Conservation (phyloP, 2,888 invertebrate species). For the Plagodis dolabraria region DNA sequence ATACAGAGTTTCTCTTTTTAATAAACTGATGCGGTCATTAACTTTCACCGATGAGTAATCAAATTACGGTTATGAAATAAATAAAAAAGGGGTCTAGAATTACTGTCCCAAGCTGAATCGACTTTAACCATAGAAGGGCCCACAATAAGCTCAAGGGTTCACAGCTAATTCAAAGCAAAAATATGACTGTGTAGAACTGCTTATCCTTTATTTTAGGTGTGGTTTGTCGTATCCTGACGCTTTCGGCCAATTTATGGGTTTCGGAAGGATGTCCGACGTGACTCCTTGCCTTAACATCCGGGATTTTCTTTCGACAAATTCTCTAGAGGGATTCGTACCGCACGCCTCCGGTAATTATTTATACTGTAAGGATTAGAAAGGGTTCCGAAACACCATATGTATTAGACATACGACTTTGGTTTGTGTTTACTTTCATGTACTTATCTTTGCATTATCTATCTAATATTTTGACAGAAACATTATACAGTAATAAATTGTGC, state of each 20-base stretch:
- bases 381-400: conserved; percentile 5
- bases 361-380: conserved; percentile 17
- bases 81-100: no score
- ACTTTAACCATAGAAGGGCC: not conserved
- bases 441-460: not conserved
- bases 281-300: conserved; percentile 20
- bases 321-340: conserved; percentile 15
- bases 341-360: conserved; percentile 24
- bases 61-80: no score
- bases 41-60: no score
- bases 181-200: conserved; percentile 1
- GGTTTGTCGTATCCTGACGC: conserved; percentile 9
- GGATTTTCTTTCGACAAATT: conserved; percentile 22
- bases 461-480: no score
- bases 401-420: not conserved
- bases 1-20: not conserved
- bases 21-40: not conserved
- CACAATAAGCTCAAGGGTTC: not conserved
- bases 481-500: no score
- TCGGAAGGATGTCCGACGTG: conserved; percentile 21
- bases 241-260: conserved; percentile 16
- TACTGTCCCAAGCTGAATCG: no score
- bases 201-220: conserved; percentile 10
- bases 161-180: not conserved
- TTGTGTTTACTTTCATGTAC: not conserved